Evolutionary conservation across 1,140 invertebrate species (phyloP).

Genomic region (Propsilocerus akamusi): DNA sequence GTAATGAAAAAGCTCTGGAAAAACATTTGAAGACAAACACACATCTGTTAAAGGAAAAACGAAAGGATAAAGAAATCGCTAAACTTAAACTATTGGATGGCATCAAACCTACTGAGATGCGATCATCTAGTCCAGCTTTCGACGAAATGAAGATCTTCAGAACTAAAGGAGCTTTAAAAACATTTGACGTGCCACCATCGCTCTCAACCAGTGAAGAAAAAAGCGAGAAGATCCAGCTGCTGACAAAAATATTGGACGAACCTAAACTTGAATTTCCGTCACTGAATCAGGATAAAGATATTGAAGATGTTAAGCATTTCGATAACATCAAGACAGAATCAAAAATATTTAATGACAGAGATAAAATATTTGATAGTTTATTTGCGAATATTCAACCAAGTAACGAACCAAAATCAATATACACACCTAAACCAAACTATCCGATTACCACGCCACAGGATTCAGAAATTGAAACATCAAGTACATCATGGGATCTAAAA

Average conservation of each 20-base stretch:
- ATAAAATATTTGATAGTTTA: background rate
- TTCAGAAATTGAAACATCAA: background rate
- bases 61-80: background rate
- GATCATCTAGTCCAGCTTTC: background rate
- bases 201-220: background rate
- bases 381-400: background rate
- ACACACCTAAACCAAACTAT: no score
- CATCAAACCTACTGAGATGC: background rate
- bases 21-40: background rate
- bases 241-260: no score
- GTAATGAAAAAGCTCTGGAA: background rate
- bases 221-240: no score
- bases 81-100: background rate
- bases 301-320: background rate
- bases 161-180: background rate
- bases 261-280: background rate
- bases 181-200: background rate
- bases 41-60: background rate
- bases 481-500: background rate
- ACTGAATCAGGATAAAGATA: background rate
- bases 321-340: background rate
- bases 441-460: background rate
- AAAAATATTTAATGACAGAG: no score
- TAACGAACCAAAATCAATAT: no score
- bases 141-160: background rate